phyloP scores from a whole-genome alignment of 2,888 invertebrate species.

The Muscina levida region DNA sequence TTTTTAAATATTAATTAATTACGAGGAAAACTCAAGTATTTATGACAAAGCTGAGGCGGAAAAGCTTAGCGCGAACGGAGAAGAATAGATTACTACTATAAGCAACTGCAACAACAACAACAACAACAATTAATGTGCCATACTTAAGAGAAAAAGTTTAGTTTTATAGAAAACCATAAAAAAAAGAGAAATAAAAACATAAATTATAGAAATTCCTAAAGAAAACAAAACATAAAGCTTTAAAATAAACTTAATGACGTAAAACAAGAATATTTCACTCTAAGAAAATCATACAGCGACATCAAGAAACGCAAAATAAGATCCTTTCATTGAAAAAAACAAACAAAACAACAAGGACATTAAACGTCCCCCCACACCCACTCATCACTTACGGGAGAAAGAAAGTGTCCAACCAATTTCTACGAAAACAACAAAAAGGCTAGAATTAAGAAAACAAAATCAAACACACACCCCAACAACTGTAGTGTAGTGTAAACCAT shows the following conservation, averaged over 20 bases:
- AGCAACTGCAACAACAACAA: slow-evolving; percentile 49
- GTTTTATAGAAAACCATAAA: slow-evolving; percentile 25
- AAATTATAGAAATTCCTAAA: slow-evolving; percentile 43
- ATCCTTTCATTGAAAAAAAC: slow-evolving; percentile 60
- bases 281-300: slow-evolving; percentile 37
- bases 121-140: slow-evolving; percentile 66
- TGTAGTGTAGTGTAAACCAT: slow-evolving; percentile 46
- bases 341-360: slow-evolving; percentile 36
- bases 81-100: slow-evolving; percentile 53
- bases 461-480: slow-evolving; percentile 36
- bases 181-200: slow-evolving; percentile 34
- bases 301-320: slow-evolving; percentile 14
- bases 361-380: slow-evolving; percentile 39
- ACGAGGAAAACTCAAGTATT: slow-evolving; percentile 8
- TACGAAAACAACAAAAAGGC: slow-evolving; percentile 25
- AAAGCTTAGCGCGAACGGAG: slow-evolving; percentile 42
- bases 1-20: slow-evolving; percentile 38
- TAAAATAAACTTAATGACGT: slow-evolving; percentile 49
- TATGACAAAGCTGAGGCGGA: slow-evolving; percentile 24
- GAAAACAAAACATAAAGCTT: slow-evolving; percentile 29
- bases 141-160: slow-evolving; percentile 50
- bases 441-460: not conserved
- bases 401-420: no score
- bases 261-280: slow-evolving; percentile 45
- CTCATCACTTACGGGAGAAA: no score